Evolutionary conservation across 2,888 invertebrate genomes (phyloP).

Genomic region (Cryptocephalus primarius): DNA sequence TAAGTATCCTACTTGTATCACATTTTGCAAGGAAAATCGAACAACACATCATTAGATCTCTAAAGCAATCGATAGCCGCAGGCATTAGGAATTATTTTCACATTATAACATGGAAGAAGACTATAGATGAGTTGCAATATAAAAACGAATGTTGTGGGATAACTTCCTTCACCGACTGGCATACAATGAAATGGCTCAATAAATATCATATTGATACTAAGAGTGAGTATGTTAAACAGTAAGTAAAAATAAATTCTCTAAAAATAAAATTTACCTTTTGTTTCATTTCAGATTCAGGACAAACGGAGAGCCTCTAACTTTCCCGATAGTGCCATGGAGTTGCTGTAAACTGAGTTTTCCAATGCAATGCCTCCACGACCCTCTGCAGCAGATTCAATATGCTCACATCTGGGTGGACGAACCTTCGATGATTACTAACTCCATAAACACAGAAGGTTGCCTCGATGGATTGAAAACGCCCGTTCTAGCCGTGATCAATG

Average conservation of each 20-base stretch:
- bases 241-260: constrained; percentile 4
- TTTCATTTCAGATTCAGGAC: constrained; percentile 15
- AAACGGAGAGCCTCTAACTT: constrained; percentile 13
- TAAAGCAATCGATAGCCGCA: constrained; percentile 43
- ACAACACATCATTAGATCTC: constrained; percentile 32
- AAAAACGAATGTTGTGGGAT: constrained; percentile 46
- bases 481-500: constrained; percentile 16
- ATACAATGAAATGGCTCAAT: constrained; percentile 48
- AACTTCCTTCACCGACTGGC: constrained; percentile 46
- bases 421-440: constrained; percentile 25
- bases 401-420: constrained; percentile 31
- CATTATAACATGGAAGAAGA: constrained; percentile 45
- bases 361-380: constrained; percentile 52
- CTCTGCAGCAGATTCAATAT: constrained; percentile 40
- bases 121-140: constrained; percentile 47
- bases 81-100: constrained; percentile 48
- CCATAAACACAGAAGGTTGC: constrained; percentile 34
- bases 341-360: constrained; percentile 48
- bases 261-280: no score
- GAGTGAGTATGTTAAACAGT: constrained; percentile 25
- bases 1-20: constrained; percentile 29
- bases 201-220: constrained; percentile 36
- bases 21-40: constrained; percentile 28
- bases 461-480: constrained; percentile 28
- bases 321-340: constrained; percentile 47